Evolutionary conservation across 2,113 vertebrate species (phyloP), one percentile per base, ranked within the genome.

Genomic region (Taurulus bubalis): DNA sequence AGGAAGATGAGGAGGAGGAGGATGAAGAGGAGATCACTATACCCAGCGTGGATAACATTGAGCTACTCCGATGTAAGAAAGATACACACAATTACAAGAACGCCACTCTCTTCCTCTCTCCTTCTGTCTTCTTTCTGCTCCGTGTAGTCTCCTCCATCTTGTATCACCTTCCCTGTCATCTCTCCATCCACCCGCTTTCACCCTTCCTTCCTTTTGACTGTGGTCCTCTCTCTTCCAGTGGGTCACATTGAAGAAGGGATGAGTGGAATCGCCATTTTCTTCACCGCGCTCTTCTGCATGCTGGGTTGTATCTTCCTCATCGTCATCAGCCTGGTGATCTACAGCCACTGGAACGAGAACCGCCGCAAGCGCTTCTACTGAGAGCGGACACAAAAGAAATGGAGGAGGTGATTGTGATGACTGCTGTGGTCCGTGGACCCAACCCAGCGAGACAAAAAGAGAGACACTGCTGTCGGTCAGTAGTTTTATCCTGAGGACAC

Each of bases 301-400:
- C 94, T 99, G n/a, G 97, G 96, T 11, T 73, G 95, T 0, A 94
- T 99, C 49, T 97, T 99, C n/a, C 95, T 97, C 77, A 86, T 96
- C 0, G 95, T 98, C 82, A 96, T 98, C 0, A 95, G 96, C 1
- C 88, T 99, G 83, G 96, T 99, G 5, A 56, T 97, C 63, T 98
- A 98, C 94, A 95, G 96, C 92, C 97, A 99, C 85, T 99, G 98
- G 98, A 97, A 94, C 58, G 97, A 99, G 75, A 96, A 94, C 93
- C 96, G 96, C 53, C 94, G 97, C 68, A 99, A 99, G 38, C 97
- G 96, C 34, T 99, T 99, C 94, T 99, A 99, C 85, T 99, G 96
- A 99, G 24, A 26, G 14, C 18, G 56, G 18, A 20, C 18, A 2
- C 2, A 5, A 45, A 9, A 12, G 32, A 16, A 4, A 36, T 24